Conservation (phyloP, 2,113 vertebrate genomes). For the Lepus europaeus region DNA sequence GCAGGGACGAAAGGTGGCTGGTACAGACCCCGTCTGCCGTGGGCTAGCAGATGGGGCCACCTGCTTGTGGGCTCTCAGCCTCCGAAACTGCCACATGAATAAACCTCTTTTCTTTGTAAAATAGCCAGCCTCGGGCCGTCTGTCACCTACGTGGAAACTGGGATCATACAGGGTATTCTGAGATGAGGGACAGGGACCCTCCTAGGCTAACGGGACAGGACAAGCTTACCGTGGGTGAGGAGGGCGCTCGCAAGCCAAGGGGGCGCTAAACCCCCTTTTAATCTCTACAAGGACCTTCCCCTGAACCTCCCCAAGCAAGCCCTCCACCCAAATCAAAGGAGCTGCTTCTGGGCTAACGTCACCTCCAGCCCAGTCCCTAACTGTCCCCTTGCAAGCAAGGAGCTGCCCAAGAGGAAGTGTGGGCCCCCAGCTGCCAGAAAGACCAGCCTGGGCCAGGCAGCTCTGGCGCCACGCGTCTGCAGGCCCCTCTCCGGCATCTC, state of each 20-base stretch:
- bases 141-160: background rate
- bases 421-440: background rate
- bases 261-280: background rate
- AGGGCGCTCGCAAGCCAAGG: accelerated
- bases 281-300: background rate
- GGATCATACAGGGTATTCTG: background rate
- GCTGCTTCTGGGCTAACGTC: background rate
- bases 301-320: background rate
- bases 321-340: background rate
- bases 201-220: background rate
- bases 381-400: background rate
- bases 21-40: too few species aligned
- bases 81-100: background rate
- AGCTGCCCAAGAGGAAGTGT: background rate
- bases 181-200: background rate
- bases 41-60: background rate
- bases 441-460: background rate
- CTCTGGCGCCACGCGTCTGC: background rate
- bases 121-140: background rate
- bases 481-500: background rate
- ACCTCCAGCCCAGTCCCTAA: background rate
- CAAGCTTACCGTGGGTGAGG: background rate
- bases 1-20: too few species aligned
- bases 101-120: background rate
- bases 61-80: background rate